phyloP scores from a whole-genome alignment of 35 echinoderm and acorn worm genomes.

The Acanthaster planci region DNA sequence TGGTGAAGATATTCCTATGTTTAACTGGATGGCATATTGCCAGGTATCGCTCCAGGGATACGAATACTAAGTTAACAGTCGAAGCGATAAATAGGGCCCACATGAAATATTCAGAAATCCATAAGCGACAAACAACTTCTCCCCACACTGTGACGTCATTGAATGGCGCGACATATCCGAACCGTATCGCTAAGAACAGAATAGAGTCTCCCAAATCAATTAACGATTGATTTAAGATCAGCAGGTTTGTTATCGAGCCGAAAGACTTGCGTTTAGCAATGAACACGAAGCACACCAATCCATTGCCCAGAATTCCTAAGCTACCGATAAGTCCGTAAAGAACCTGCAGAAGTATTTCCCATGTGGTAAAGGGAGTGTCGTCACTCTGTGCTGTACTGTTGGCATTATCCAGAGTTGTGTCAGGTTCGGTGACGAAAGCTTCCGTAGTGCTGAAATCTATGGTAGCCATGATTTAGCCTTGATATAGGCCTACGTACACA shows the following conservation, averaged over 20 bases:
- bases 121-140: conserved; percentile 72
- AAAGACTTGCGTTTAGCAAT: conserved; percentile 63
- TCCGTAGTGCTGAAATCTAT: no score
- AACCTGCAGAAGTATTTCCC: conserved; percentile 22
- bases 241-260: conserved; percentile 67
- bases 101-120: conserved; percentile 78
- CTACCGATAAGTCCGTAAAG: conserved; percentile 74
- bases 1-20: conserved; percentile 81
- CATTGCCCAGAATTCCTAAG: conserved; percentile 72
- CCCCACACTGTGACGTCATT: conserved; percentile 3
- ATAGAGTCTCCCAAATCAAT: conserved; percentile 80
- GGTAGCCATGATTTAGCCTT: no score
- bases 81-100: conserved; percentile 84
- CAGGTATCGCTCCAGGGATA: conserved; percentile 83
- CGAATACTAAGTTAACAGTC: conserved; percentile 76
- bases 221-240: conserved; percentile 85
- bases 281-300: conserved; percentile 76
- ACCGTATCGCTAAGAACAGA: conserved; percentile 65
- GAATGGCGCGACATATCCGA: conserved; percentile 31
- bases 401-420: not conserved
- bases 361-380: not conserved
- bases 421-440: not conserved
- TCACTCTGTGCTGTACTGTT: not conserved
- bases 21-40: conserved; percentile 76
- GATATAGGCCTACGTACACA: no score